Evolutionary conservation across 2,113 vertebrate genomes (phyloP), one percentile per base, ranked within the genome.

Genomic region (Dryoscopus gambensis): DNA sequence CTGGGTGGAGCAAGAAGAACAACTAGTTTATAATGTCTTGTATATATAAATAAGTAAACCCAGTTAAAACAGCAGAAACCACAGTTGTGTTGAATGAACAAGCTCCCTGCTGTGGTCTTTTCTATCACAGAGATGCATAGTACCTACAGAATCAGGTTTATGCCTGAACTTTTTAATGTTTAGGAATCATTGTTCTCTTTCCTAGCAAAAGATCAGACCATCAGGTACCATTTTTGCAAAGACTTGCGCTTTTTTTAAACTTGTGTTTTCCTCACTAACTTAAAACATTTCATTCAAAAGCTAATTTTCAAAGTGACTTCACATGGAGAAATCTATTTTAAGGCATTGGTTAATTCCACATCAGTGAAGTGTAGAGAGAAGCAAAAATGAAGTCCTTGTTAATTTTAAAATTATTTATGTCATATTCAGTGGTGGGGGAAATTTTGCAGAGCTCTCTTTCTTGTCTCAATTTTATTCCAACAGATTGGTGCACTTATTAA

Each of bases 341-440:
- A 94, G 83, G 35, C 69, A 40, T 82, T 67, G 7, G 30, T 82
- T 87, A 94, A 93, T 94, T 77, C 76, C 87, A 84, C 90, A 75
- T 73, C 84, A 95, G 73, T 64, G 73, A 95, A 92, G 67, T 49
- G 31, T 49, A 31, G 59, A 90, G n/a, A 2, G 13, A 86, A 94
- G 71, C n/a, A 84, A 82, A 96, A 95, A 75, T 94, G 83, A 97
- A 87, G 83, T 94, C 64, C 84, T 78, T 92, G 81, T 82, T 94
- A 15, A 0, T 75, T 92, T 88, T 88, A 60, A 84, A 73, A 70
- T 92, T 93, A 94, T 65, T 90, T 92, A 71, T 93, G 80, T 92
- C 69, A 46, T 57, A 35, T 75, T 92, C 60, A 89, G 13, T 74
- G 70, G 31, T 30, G 49, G n/a, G 52, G 56, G 52, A 94, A 86